Percentiles rank a stretch among this genome's conserved stretches.
Evolutionary conservation across 2,888 invertebrate genomes (phyloP).

Genomic region (Drosophila tripunctata): DNA sequence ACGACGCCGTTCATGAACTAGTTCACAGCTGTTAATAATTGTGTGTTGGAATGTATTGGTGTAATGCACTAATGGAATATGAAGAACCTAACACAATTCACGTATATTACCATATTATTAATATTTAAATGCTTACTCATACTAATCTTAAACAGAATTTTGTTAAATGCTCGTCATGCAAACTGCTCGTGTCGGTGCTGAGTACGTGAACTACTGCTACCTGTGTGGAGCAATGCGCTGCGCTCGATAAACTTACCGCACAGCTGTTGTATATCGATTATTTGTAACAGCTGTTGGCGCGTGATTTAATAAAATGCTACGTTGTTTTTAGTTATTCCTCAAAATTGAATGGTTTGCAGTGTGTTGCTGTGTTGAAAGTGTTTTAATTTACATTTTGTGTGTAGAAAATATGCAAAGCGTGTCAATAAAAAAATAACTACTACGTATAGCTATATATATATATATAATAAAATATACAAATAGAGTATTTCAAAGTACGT

Average conservation of each 20-base stretch:
- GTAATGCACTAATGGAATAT: background rate
- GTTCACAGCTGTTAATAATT: slow-evolving; percentile 43
- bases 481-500: background rate
- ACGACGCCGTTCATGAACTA: slow-evolving; percentile 23
- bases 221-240: slow-evolving; percentile 2
- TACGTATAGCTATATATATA: no score
- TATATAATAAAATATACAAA: background rate
- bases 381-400: background rate
- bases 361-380: slow-evolving; percentile 13
- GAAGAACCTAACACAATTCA: background rate
- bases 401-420: background rate
- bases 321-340: background rate
- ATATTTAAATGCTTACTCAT: background rate
- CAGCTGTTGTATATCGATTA: background rate
- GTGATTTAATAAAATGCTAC: background rate
- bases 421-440: background rate
- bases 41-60: background rate
- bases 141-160: background rate
- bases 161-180: background rate
- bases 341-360: background rate
- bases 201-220: background rate
- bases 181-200: background rate
- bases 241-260: background rate
- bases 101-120: background rate
- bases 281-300: slow-evolving; percentile 10